Base-by-base conservation (phyloP, 2,888 invertebrate genomes). In the Agonopterix heracliana region DNA sequence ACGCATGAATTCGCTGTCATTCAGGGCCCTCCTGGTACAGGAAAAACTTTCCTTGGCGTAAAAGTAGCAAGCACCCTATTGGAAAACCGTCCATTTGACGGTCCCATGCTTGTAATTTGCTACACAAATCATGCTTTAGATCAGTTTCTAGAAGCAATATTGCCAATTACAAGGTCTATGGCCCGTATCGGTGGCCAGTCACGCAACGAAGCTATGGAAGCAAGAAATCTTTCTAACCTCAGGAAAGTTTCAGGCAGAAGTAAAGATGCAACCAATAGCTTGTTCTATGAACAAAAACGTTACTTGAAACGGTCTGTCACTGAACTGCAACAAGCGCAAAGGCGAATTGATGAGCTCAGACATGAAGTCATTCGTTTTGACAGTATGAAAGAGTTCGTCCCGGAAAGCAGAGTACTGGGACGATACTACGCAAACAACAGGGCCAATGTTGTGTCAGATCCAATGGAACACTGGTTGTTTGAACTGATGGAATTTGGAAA, bases 21-120 rank as follows among this genome's bases (percentile, higher is more conserved):
- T 57, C 96, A 96, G 79, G 96, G 96, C 0, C 96, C 96, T 1
- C 96, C 96, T 0, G 96, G 96, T 3, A 96, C 96, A 0, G 96
- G 96, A 0, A 96, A 96, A 83, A 95, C 96, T 0, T 94, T 90
- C 69, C 74, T 96, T 9, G 95, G 95, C 0, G 82, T 95, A 3
- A 92, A 93, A 79, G 90, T 96, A 12, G 91, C 93, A 0, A 79
- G 91, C 58, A 87, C 91, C 0, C 70, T 96, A n/a, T 65, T 95
- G 7, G 64, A 89, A 47, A 95, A 93, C 67, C 46, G 79, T 14
- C 4, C 51, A 5, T 11, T 40, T 1, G 46, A 44, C 1, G 41
- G 51, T 2, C 52, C 61, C 2, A 91, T 96, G 63, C 82, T 96
- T 13, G 88, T 96, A 1, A 91, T 96, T 12, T 94, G 95, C 66